Evolutionary conservation across 2,888 invertebrate species (phyloP), one percentile per base, ranked within the genome.

Genomic region (Dendrolimus houi): DNA sequence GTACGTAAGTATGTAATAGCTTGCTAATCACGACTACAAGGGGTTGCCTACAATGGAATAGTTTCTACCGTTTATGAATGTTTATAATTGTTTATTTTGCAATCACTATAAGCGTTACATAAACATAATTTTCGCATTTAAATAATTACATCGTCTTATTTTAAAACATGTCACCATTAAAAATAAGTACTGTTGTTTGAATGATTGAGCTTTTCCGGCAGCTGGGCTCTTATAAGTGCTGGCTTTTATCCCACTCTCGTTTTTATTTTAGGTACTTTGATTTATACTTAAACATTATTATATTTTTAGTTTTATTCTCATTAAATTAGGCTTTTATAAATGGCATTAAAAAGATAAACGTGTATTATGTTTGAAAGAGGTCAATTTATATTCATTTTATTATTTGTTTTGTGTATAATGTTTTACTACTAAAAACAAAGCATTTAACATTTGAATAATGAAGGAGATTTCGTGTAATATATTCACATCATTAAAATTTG

Each of bases 91-190:
- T 29, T 29, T 6, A 29, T 29, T 17, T 29, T 29, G 6, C 29
- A 29, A 29, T 29, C 29, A 29, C 29, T 29, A 29, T 29, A 29
- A 29, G 29, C 29, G 53, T 54, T 53, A 13, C 41, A 55, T 40
- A 53, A 47, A 47, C 47, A 47, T 47, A 10, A 47, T 47, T 47
- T 47, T 47, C 3, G 47, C 47, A 8, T 47, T 47, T 47, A 47
- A 47, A 12, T 47, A 47, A 47, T 47, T 12, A 10, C 40, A 47
- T 29, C 29, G 12, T 59, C 64, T 62, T 70, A 66, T 70, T 72
- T 74, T 67, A 64, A 69, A 70, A 68, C 68, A 62, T 70, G 69
- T 73, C 64, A 66, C 67, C 62, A 64, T 69, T 66, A 62, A 60
- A 14, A 61, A 58, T 65, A 68, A 71, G 70, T 68, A 68, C 62